These are phyloP conservation scores for Chaunax sp. DNA, from an alignment of 2,797 vertebrate genomes.

Conservation along the genomic window DNA sequence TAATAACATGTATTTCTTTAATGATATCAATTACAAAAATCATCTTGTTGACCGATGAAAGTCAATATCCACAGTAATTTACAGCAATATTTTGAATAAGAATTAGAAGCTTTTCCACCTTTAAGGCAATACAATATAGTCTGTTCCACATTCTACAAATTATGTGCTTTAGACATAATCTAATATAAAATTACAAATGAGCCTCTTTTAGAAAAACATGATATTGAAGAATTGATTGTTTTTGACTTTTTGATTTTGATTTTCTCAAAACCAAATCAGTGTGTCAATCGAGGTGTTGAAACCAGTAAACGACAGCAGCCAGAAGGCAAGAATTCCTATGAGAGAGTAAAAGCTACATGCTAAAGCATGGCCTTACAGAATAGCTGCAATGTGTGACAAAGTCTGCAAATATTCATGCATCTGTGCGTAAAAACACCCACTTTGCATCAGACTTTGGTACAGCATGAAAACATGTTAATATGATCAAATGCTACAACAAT, in stretches of 20 bases:
- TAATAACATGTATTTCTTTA: not conserved
- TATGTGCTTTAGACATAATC: constrained; percentile 21
- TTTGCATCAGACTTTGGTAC: constrained; percentile 10
- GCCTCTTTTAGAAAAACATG: constrained; percentile 17
- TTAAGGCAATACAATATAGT: not conserved
- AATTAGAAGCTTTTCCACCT: constrained; percentile 7
- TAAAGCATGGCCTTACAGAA: constrained; percentile 21
- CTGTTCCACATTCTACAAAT: constrained; percentile 27
- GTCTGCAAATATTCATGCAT: constrained; percentile 56
- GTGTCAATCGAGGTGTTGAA: constrained; percentile 39
- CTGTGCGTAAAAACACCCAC: constrained; percentile 38
- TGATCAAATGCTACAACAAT: constrained; percentile 13
- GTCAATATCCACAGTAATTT: constrained; percentile 21
- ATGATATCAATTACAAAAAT: constrained; percentile 14
- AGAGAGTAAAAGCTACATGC: constrained; percentile 27
- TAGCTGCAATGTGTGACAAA: constrained; percentile 40
- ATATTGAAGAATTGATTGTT: constrained; percentile 9
- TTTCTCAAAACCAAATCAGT: constrained; percentile 27
- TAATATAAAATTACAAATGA: constrained; percentile 37
- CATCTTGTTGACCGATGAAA: not conserved
- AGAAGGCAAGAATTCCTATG: constrained; percentile 5
- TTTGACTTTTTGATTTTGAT: too few relatives aligned
- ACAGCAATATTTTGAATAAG: constrained; percentile 13
- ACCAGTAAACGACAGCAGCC: constrained; percentile 39
- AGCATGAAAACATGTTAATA: constrained; percentile 20